Evolutionary conservation across 64 coral and sea anemone species (phyloP).

Genomic region (Hydrozoanthus tunicans): DNA sequence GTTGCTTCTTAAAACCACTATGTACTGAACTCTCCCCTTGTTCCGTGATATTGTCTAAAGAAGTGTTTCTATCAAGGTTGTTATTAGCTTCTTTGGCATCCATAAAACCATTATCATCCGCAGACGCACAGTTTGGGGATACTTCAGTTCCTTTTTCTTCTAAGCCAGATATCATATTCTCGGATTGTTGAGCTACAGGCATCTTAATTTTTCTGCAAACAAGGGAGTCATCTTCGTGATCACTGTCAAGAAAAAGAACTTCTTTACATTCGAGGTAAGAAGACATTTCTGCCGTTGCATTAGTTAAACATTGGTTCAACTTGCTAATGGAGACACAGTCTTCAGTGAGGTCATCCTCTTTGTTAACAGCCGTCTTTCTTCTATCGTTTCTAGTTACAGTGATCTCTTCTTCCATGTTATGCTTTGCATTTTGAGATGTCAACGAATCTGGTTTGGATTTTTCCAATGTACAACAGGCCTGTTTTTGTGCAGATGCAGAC

Average conservation of each 20-base stretch:
- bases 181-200: not conserved
- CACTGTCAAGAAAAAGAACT: conserved; percentile 46
- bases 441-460: not conserved
- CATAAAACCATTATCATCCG: not conserved
- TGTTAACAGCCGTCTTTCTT: not conserved
- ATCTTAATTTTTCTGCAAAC: not conserved
- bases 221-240: not conserved
- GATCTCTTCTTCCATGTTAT: not conserved
- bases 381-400: not conserved
- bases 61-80: not conserved
- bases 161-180: not conserved
- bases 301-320: conserved; percentile 85
- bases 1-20: not conserved
- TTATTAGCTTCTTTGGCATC: not conserved
- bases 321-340: conserved; percentile 67
- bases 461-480: not conserved
- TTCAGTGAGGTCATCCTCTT: conserved; percentile 44
- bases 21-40: not conserved
- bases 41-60: not conserved
- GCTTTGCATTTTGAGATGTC: too few species aligned
- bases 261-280: conserved; percentile 75
- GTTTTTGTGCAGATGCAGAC: not conserved
- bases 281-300: conserved; percentile 84
- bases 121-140: not conserved
- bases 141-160: not conserved